phyloP scores from a whole-genome alignment of 2,113 vertebrate species.

The Dasyurus viverrinus region DNA sequence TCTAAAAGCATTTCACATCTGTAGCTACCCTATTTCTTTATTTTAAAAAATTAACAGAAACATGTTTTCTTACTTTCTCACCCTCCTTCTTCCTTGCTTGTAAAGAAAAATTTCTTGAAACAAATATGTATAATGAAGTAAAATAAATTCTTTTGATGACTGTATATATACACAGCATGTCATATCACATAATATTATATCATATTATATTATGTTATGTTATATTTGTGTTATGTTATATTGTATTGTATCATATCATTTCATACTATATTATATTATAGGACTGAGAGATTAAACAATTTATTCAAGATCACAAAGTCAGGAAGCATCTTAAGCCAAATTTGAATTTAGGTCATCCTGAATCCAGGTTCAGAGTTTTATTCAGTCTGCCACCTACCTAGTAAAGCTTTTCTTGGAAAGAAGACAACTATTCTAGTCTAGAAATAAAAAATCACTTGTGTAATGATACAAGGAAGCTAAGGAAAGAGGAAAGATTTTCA shows the following conservation, averaged over 20 bases:
- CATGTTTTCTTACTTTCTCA: not conserved
- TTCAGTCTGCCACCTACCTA: not conserved
- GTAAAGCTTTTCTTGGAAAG: conserved; percentile 4
- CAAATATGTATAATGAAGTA: not conserved
- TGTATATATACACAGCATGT: not conserved
- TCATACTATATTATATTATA: no score
- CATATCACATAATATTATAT: no score
- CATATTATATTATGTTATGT: no score
- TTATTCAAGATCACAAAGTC: not conserved
- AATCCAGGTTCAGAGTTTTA: not conserved
- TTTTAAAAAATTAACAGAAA: not conserved
- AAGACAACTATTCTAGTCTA: conserved; percentile 42
- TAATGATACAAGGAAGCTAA: not conserved
- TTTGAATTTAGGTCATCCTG: not conserved
- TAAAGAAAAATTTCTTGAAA: not conserved
- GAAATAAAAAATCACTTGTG: conserved; percentile 2
- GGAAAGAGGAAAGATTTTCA: not conserved
- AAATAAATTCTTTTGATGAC: not conserved
- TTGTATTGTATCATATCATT: no score
- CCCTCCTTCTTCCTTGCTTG: not conserved
- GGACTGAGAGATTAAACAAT: no score
- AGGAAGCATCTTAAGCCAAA: not conserved
- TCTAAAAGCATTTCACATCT: not conserved
- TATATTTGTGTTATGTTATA: no score
- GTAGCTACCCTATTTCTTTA: not conserved